phyloP scores from a whole-genome alignment of 2,797 vertebrate genomes.

The Vultur gryphus region DNA sequence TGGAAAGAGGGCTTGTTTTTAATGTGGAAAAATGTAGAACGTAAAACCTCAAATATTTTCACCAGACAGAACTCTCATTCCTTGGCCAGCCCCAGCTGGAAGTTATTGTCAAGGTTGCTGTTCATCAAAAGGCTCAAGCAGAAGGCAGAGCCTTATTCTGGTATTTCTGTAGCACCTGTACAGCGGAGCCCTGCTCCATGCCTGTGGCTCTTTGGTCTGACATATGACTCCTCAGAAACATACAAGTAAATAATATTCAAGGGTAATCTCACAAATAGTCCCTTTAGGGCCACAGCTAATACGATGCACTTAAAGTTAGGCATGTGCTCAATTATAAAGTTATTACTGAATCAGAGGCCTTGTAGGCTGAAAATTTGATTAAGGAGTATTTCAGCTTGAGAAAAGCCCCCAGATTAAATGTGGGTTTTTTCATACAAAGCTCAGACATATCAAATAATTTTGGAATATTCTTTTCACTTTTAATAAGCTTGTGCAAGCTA shows the following conservation, averaged over 20 bases:
- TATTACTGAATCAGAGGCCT: conserved; percentile 8
- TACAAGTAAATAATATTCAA: not conserved
- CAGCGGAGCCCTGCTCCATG: not conserved
- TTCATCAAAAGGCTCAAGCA: not conserved
- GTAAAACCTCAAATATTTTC: conserved; percentile 53
- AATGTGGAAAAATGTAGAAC: conserved; percentile 42
- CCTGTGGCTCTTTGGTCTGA: conserved; percentile 5
- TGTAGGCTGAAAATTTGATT: conserved; percentile 25
- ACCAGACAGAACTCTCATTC: conserved; percentile 4
- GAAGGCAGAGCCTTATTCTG: not conserved
- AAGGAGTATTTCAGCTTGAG: not conserved
- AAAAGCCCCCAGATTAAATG: not conserved
- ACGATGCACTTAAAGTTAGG: not conserved
- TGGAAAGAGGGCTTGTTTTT: conserved; percentile 20
- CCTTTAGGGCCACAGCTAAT: conserved; percentile 7
- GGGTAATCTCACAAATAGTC: conserved; percentile 21
- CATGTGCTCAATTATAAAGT: conserved; percentile 15
- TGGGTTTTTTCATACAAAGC: not conserved
- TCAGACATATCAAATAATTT: conserved; percentile 25
- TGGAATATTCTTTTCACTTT: conserved; percentile 44
- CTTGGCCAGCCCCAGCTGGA: conserved; percentile 23
- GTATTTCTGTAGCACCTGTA: conserved; percentile 40
- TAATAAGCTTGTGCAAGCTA: conserved; percentile 24
- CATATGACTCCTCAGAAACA: not conserved
- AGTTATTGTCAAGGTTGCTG: conserved; percentile 24